Percentiles rank a stretch among this genome's conserved stretches.
Conservation (phyloP, 2,888 invertebrate species). For the Syrista parreyssii region DNA sequence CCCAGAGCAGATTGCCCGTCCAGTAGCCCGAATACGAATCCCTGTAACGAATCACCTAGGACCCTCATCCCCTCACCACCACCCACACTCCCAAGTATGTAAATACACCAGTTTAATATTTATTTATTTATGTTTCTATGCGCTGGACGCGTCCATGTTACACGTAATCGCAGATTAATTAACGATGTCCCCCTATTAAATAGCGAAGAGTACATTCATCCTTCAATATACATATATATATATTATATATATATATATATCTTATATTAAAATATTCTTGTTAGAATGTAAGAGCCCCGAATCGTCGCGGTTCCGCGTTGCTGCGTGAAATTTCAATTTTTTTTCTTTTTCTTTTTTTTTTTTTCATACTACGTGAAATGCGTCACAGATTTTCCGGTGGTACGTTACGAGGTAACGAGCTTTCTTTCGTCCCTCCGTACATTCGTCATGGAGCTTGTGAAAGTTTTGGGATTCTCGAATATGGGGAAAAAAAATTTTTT, state of each 20-base stretch:
- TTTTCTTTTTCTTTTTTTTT: neutral
- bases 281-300: slow-evolving; percentile 53
- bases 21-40: neutral
- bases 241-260: slow-evolving; percentile 35
- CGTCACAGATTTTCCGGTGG: no score
- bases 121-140: slow-evolving; percentile 62
- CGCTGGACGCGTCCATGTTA: slow-evolving; percentile 62
- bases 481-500: no score
- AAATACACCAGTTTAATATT: slow-evolving; percentile 56
- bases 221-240: slow-evolving; percentile 41
- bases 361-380: no score
- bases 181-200: slow-evolving; percentile 41
- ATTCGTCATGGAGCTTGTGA: neutral
- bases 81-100: slow-evolving; percentile 28
- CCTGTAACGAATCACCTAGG: neutral
- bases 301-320: slow-evolving; percentile 54
- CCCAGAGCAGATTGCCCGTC: neutral
- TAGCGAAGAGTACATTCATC: slow-evolving; percentile 46
- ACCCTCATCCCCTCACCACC: neutral
- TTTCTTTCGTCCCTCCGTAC: neutral
- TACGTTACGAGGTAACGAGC: no score
- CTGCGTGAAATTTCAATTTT: slow-evolving; percentile 26
- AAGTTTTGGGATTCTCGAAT: neutral
- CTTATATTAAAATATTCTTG: slow-evolving; percentile 48
- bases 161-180: slow-evolving; percentile 46